These are phyloP conservation scores for Agrenia bidenticulata DNA, from an alignment of 2,888 invertebrate species.

Conservation along the genomic window DNA sequence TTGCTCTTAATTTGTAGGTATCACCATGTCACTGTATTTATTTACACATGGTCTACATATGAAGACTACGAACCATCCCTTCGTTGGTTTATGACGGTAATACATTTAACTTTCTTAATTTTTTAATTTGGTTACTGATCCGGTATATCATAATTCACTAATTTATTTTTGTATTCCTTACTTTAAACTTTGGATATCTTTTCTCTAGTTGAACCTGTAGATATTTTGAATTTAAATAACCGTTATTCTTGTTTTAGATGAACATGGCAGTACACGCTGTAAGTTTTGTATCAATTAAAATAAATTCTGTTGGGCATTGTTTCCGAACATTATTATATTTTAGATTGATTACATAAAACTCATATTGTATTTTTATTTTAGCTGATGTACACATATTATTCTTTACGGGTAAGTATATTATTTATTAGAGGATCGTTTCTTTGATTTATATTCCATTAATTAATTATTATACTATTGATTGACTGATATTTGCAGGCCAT, in stretches of 20 bases:
- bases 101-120: neutral
- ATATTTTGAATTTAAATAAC: too few relatives aligned
- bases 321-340: neutral
- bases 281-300: too few relatives aligned
- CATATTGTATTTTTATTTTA: neutral
- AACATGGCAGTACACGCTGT: slow-evolving; percentile 35
- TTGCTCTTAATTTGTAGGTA: too few relatives aligned
- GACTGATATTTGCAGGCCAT: slow-evolving; percentile 41
- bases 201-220: too few relatives aligned
- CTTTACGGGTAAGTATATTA: slow-evolving; percentile 40
- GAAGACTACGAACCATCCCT: slow-evolving; percentile 48
- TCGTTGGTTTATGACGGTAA: slow-evolving; percentile 49
- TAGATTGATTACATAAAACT: neutral
- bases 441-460: too few relatives aligned
- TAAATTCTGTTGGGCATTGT: neutral
- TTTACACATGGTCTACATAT: slow-evolving; percentile 58
- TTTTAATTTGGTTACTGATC: neutral
- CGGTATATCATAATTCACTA: neutral
- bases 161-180: slow-evolving; percentile 3
- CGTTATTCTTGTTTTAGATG: slow-evolving; percentile 14
- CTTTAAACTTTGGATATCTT: too few relatives aligned
- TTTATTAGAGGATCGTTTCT: too few relatives aligned
- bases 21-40: slow-evolving; percentile 56
- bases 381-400: slow-evolving; percentile 50
- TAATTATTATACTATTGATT: neutral